These are phyloP conservation scores for Habrosyne pyritoides DNA, from an alignment of 2,888 invertebrate genomes.

Conservation along the genomic window DNA sequence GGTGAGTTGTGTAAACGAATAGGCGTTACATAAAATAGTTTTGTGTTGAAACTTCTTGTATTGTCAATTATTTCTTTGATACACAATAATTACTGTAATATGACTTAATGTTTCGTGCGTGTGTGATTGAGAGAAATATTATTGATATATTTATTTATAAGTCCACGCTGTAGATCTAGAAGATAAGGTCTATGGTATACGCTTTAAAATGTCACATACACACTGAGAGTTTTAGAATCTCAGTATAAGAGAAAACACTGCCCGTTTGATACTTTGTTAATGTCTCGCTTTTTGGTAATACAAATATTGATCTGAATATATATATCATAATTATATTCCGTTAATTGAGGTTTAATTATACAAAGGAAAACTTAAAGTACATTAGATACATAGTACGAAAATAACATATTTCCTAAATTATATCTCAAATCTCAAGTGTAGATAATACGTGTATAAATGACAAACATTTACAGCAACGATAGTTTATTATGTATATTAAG, in stretches of 20 bases:
- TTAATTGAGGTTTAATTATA: too few relatives aligned
- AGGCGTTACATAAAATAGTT: constrained; percentile 4
- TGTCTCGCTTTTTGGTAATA: neutral
- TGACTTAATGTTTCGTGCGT: neutral
- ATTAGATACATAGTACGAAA: too few relatives aligned
- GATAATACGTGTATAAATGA: neutral
- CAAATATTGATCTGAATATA: neutral
- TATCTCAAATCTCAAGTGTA: too few relatives aligned
- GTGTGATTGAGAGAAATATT: neutral
- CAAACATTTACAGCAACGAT: neutral
- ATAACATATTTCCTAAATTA: too few relatives aligned
- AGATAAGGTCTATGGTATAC: neutral
- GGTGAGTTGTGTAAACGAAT: constrained; percentile 9
- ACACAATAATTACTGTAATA: neutral
- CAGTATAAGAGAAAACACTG: neutral
- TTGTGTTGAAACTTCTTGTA: constrained; percentile 17
- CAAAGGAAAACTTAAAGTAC: too few relatives aligned
- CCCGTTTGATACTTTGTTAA: neutral
- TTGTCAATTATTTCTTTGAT: constrained; percentile 24
- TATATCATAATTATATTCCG: too few relatives aligned
- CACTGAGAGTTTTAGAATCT: neutral
- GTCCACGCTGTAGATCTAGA: neutral
- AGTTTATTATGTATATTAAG: neutral
- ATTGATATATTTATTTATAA: neutral
- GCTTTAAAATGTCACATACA: constrained; percentile 1